Evolutionary conservation across 2,797 vertebrate genomes (phyloP).

Genomic region (Picus viridis): DNA sequence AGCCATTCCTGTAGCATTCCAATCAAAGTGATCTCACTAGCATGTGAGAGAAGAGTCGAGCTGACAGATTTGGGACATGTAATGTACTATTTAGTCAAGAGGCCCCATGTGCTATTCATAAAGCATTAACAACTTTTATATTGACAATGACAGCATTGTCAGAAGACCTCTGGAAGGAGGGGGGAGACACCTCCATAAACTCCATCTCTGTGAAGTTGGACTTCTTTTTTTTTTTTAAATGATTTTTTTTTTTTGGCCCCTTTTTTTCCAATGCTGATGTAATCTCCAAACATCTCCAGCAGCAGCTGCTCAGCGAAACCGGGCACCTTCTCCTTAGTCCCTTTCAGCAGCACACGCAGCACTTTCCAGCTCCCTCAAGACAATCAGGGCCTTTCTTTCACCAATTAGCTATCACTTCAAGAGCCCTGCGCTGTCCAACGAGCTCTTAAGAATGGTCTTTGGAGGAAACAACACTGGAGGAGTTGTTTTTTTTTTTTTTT

Average conservation of each 20-base stretch:
- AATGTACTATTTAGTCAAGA: slow-evolving; percentile 81
- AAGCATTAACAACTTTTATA: slow-evolving; percentile 79
- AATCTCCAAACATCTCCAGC: slow-evolving; percentile 88
- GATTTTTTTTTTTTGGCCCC: slow-evolving; percentile 59
- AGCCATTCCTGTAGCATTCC: slow-evolving; percentile 77
- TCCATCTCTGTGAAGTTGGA: slow-evolving; percentile 85
- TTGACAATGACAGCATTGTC: slow-evolving; percentile 88
- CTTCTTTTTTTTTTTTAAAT: slow-evolving; percentile 72
- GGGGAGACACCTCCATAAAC: slow-evolving; percentile 68
- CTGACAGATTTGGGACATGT: slow-evolving; percentile 81
- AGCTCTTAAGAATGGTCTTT: slow-evolving; percentile 74
- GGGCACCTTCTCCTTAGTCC: slow-evolving; percentile 81
- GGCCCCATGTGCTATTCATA: slow-evolving; percentile 82
- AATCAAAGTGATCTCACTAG: slow-evolving; percentile 80
- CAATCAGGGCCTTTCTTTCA: slow-evolving; percentile 89
- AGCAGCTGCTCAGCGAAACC: slow-evolving; percentile 93
- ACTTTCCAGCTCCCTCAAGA: slow-evolving; percentile 84
- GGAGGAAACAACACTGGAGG: slow-evolving; percentile 74
- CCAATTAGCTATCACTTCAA: slow-evolving; percentile 90
- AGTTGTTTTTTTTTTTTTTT: slow-evolving; percentile 1
- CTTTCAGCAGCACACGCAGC: slow-evolving; percentile 88
- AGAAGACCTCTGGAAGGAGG: slow-evolving; percentile 75
- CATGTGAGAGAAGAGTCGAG: slow-evolving; percentile 80
- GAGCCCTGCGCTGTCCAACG: slow-evolving; percentile 82
- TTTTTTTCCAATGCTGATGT: slow-evolving; percentile 88